A percentile compares a stretch with the other conserved stretches of the same genome.
These are phyloP conservation scores for Cylloceria caligata DNA, from an alignment of 2,888 invertebrate genomes.

Conservation along the genomic window DNA sequence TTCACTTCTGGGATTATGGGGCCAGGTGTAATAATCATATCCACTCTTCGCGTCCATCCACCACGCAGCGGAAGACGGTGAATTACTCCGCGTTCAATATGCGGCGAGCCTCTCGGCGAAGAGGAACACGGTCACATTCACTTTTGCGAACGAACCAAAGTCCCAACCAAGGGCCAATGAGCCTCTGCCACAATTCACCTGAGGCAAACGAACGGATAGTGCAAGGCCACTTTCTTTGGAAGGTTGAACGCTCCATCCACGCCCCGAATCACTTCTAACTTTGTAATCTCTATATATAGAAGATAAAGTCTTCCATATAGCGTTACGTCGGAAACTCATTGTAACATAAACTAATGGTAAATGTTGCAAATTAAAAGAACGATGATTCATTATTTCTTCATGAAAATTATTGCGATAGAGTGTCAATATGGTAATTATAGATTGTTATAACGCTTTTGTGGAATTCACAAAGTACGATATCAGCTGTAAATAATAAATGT, in stretches of 20 bases:
- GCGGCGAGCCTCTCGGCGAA: conserved; percentile 29
- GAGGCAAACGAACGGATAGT: conserved; percentile 39
- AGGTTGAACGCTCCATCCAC: conserved; percentile 62
- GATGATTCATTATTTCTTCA: neutral
- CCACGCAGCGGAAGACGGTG: conserved; percentile 39
- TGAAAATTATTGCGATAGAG: neutral
- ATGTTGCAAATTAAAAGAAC: neutral
- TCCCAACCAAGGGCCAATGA: conserved; percentile 69
- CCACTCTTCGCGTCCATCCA: conserved; percentile 55
- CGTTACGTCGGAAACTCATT: neutral
- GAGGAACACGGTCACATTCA: conserved; percentile 72
- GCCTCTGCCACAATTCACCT: conserved; percentile 65
- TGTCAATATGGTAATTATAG: neutral
- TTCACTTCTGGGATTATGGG: conserved; percentile 64
- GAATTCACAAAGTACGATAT: neutral
- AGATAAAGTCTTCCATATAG: neutral
- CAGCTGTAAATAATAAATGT: no score
- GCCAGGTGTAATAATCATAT: conserved; percentile 73
- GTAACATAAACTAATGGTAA: neutral
- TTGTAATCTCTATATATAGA: neutral
- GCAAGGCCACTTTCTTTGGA: conserved; percentile 72
- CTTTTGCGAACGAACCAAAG: conserved; percentile 68
- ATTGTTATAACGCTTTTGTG: neutral
- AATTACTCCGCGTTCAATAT: conserved; percentile 35
- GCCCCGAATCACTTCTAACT: conserved; percentile 22